Evolutionary conservation across 2,113 vertebrate species (phyloP), one percentile per base, ranked within the genome.

Genomic region (Leptodactylus fuscus): DNA sequence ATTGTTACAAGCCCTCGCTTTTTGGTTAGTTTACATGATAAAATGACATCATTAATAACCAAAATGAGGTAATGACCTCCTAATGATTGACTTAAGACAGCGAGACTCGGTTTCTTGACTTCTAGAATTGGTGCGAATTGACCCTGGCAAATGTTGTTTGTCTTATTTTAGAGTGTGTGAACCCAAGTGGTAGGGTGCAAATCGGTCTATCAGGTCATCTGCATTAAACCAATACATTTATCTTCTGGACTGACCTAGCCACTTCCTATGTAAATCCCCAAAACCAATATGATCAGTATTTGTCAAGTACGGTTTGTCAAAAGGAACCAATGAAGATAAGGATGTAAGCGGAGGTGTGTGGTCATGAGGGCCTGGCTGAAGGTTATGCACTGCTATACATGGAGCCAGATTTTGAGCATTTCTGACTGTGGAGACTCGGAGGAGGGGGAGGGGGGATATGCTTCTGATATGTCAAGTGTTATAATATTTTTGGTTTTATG

Each of bases 101-200:
- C 5, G 32, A 36, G 32, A 9, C 81, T 27, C n/a, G 38, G 46
- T 49, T 49, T 36, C 29, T 32, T 55, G 48, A 36, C 18, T 46
- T 82, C 3, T 24, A 49, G 62, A 32, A 32, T 51, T 60, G 67
- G 27, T 81, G 41, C 79, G 48, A 81, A 81, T 67, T 24, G 20
- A 32, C 29, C 16, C 12, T 12, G 24, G 22, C 65, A 71, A 71
- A 82, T 82, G 49, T 34, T 67, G 29, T 74, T 83, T 71, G 48
- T 44, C 46, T 55, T 55, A 8, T 55, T 38, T 32, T 32, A 22
- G 15, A 80, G 24, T 7, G 24, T 81, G 38, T 0, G 1, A 46
- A 41, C 7, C 77, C n/a, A 34, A 24, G 6, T 38, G 29, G 53
- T 60, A 36, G 77, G 22, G 18, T 58, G 18, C 20, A 15, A 41